Evolutionary conservation across 2,888 invertebrate genomes (phyloP).

Genomic region (Eupithecia vulgata): DNA sequence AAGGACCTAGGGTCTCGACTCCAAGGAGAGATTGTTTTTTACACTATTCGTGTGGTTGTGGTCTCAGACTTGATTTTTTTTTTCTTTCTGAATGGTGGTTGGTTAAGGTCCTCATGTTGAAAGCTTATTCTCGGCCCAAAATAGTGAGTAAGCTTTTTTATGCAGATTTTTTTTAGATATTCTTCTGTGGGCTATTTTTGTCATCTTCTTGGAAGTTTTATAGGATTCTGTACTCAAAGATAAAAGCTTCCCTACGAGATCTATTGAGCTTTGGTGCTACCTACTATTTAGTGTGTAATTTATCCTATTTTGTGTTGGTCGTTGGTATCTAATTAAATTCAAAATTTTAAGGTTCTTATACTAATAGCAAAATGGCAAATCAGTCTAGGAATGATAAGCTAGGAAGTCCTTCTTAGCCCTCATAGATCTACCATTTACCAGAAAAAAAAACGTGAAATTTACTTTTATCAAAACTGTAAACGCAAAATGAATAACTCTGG

Average conservation of each 20-base stretch:
- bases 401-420: background rate
- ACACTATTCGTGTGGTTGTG: too few species aligned
- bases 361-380: background rate
- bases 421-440: background rate
- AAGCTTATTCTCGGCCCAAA: too few species aligned
- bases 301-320: too few species aligned
- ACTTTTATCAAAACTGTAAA: conserved; percentile 10
- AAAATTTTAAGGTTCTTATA: background rate
- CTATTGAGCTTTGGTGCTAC: too few species aligned
- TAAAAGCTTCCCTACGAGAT: background rate
- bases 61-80: too few species aligned
- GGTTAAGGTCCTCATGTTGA: background rate
- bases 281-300: too few species aligned
- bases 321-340: too few species aligned
- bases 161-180: too few species aligned
- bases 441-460: background rate
- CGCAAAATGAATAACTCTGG: conserved; percentile 47
- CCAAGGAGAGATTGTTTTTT: background rate
- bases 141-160: too few species aligned
- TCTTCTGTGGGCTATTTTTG: background rate
- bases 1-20: too few species aligned
- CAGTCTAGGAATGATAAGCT: background rate
- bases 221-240: background rate
- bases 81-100: background rate
- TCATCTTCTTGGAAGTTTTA: background rate